Evolutionary conservation across 2,888 invertebrate species (phyloP).

Genomic region (Amorpha juglandis): DNA sequence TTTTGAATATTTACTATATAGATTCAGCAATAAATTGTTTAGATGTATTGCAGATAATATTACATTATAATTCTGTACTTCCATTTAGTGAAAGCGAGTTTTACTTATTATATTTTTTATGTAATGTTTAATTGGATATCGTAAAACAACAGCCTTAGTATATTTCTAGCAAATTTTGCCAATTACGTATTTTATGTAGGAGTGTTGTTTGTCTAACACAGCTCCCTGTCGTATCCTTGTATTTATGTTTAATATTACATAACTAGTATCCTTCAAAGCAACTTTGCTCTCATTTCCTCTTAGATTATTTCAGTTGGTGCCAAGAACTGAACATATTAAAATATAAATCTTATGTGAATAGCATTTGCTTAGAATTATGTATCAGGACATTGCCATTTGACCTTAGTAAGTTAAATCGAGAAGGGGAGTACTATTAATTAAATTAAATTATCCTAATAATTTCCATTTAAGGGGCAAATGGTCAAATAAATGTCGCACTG

Average conservation of each 20-base stretch:
- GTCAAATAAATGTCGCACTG: background rate
- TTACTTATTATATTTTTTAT: too few relatives aligned
- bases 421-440: conserved; percentile 8
- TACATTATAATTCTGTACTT: too few relatives aligned
- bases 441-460: conserved; percentile 7
- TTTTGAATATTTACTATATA: too few relatives aligned
- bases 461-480: conserved; percentile 7
- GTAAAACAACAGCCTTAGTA: too few relatives aligned
- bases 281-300: background rate
- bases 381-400: background rate
- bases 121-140: too few relatives aligned
- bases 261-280: background rate
- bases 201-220: background rate
- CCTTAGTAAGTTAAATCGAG: background rate
- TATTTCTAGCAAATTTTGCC: too few relatives aligned
- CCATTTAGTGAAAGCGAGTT: too few relatives aligned
- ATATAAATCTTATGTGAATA: conserved; percentile 7
- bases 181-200: too few relatives aligned
- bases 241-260: background rate
- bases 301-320: conserved; percentile 11
- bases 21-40: too few relatives aligned
- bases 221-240: background rate
- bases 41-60: too few relatives aligned
- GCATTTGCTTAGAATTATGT: conserved; percentile 7
- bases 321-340: conserved; percentile 7